Evolutionary conservation across 1,140 invertebrate species (phyloP).

Genomic region (Marisa cornuarietis): DNA sequence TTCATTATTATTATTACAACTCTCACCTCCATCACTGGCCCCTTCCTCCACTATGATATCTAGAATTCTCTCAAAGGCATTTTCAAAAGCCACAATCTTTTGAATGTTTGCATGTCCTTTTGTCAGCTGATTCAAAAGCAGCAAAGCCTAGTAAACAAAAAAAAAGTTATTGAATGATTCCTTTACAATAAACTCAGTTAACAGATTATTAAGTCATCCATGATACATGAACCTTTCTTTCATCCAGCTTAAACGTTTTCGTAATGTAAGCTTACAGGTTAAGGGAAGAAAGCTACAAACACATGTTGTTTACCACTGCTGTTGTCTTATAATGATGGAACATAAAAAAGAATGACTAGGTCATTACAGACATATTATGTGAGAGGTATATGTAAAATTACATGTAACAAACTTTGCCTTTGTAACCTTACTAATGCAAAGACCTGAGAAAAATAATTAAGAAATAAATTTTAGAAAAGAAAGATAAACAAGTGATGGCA

Average conservation of each 20-base stretch:
- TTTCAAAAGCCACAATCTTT: constrained; percentile 99
- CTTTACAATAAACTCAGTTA: background rate
- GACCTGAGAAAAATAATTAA: background rate
- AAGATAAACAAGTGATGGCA: background rate
- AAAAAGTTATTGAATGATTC: constrained; percentile 19
- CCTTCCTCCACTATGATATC: constrained; percentile 94
- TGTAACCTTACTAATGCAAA: background rate
- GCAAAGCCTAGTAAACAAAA: constrained; percentile 73
- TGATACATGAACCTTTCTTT: too few species aligned
- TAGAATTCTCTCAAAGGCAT: constrained; percentile 95
- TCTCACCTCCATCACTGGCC: constrained; percentile 81
- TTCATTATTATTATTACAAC: too few species aligned
- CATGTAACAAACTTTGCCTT: too few species aligned
- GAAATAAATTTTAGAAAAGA: background rate
- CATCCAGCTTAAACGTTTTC: too few species aligned
- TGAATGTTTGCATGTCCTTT: constrained; percentile 98
- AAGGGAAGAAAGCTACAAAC: too few species aligned
- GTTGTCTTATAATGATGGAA: too few species aligned
- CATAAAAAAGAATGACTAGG: too few species aligned
- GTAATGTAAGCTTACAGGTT: too few species aligned
- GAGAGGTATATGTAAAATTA: too few species aligned
- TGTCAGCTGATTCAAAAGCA: constrained; percentile 92
- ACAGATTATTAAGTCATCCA: too few species aligned
- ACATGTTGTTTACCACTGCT: too few species aligned
- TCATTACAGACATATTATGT: too few species aligned